Conservation (phyloP, 2,113 vertebrate species). For the Alces alces region DNA sequence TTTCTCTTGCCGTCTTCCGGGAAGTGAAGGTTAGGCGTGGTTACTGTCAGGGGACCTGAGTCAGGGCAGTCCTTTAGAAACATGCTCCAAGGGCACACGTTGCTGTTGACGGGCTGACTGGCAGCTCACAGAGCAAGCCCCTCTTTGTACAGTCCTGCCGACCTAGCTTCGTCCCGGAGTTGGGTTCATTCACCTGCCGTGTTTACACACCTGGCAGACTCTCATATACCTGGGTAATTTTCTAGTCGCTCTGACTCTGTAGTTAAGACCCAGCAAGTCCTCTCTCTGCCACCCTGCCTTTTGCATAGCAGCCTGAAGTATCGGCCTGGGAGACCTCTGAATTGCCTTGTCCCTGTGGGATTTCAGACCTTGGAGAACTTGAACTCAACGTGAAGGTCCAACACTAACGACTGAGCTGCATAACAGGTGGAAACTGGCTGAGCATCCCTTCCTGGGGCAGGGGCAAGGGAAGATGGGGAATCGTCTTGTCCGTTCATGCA, state of each 20-base stretch:
- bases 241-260: not conserved
- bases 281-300: not conserved
- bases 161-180: not conserved
- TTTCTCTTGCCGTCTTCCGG: not conserved
- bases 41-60: not conserved
- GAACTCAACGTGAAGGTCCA: not conserved
- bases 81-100: not conserved
- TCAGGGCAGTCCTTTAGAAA: not conserved
- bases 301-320: not conserved
- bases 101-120: not conserved
- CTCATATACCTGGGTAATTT: not conserved
- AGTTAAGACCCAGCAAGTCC: not conserved
- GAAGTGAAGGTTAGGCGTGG: not conserved
- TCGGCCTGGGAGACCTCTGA: not conserved
- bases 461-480: not conserved
- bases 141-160: not conserved
- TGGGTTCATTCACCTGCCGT: not conserved
- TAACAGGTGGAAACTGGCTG: not conserved
- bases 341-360: not conserved
- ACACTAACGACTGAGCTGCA: not conserved
- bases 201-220: not conserved
- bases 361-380: not conserved
- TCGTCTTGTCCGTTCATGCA: fast-evolving
- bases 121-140: not conserved
- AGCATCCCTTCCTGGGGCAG: not conserved